A percentile compares a stretch with the other conserved stretches of the same genome.
Conservation (phyloP, 2,113 vertebrate species). For the Macrotis lagotis region DNA sequence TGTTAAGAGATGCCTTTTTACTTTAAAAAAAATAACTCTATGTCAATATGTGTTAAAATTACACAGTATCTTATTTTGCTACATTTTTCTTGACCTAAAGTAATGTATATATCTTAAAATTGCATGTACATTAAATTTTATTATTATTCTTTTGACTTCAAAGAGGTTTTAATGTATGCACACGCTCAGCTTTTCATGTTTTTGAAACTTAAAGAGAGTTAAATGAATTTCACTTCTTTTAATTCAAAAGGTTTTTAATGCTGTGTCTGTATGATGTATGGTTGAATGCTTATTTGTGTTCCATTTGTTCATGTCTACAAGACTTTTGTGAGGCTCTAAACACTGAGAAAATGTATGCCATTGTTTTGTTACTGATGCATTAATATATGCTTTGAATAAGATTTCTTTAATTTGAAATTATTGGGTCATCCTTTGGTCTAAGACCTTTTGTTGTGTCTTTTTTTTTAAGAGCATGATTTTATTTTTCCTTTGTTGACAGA, state of each 20-base stretch:
- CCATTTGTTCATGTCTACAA: background rate
- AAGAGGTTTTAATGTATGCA: conserved; percentile 76
- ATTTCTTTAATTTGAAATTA: background rate
- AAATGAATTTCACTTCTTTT: conserved; percentile 51
- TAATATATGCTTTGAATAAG: background rate
- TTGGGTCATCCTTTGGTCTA: background rate
- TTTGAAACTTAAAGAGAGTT: conserved; percentile 76
- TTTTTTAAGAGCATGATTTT: background rate
- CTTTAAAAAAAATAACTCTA: conserved; percentile 58
- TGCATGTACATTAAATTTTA: conserved; percentile 47
- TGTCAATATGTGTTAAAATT: conserved; percentile 42
- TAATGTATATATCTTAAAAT: conserved; percentile 36
- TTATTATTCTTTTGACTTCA: conserved; percentile 68
- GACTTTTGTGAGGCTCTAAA: background rate
- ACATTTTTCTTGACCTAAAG: conserved; percentile 64
- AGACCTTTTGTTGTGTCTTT: background rate
- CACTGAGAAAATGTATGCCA: background rate
- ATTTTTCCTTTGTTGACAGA: background rate
- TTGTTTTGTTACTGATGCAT: background rate
- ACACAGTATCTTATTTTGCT: conserved; percentile 35
- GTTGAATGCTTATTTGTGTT: background rate
- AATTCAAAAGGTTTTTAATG: background rate
- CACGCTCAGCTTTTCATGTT: conserved; percentile 58
- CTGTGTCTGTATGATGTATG: background rate
- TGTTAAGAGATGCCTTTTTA: conserved; percentile 62